These are phyloP conservation scores for Daktulosphaira vitifoliae DNA, from an alignment of 1,140 invertebrate species.

Conservation along the genomic window DNA sequence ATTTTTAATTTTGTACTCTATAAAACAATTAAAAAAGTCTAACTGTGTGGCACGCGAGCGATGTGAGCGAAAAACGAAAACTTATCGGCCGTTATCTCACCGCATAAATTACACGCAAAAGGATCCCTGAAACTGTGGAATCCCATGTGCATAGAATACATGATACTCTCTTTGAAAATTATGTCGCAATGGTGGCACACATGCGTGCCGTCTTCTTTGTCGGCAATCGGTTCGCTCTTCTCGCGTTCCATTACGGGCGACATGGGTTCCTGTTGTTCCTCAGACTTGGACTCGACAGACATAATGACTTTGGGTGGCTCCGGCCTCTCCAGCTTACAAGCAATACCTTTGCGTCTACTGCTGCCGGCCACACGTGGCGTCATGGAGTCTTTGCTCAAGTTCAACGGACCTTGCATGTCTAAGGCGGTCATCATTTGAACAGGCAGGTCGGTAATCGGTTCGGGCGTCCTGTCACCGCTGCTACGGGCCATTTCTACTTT, in stretches of 20 bases:
- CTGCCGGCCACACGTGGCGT: slow-evolving; percentile 45
- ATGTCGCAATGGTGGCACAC: slow-evolving; percentile 80
- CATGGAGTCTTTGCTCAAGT: slow-evolving; percentile 35
- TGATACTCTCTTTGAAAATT: slow-evolving; percentile 75
- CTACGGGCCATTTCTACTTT: neutral
- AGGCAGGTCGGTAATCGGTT: neutral
- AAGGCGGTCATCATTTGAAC: neutral
- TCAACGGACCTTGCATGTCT: slow-evolving; percentile 32
- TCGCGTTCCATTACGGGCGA: neutral
- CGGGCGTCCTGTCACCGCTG: slow-evolving; percentile 16
- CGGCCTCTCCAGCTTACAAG: slow-evolving; percentile 55
- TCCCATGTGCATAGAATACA: slow-evolving; percentile 93
- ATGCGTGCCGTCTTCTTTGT: slow-evolving; percentile 30
- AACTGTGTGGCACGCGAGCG: slow-evolving; percentile 63
- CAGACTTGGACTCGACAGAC: neutral
- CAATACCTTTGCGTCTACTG: slow-evolving; percentile 66
- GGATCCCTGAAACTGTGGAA: slow-evolving; percentile 86
- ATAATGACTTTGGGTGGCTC: slow-evolving; percentile 29
- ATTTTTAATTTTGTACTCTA: too few relatives aligned
- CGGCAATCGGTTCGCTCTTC: slow-evolving; percentile 10
- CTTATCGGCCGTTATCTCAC: slow-evolving; percentile 67
- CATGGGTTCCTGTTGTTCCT: neutral
- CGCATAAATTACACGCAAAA: slow-evolving; percentile 91
- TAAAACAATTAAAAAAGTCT: neutral
- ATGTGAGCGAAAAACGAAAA: slow-evolving; percentile 89